Conservation (phyloP, 2,797 vertebrate genomes). For the Tarsius wallacei region DNA sequence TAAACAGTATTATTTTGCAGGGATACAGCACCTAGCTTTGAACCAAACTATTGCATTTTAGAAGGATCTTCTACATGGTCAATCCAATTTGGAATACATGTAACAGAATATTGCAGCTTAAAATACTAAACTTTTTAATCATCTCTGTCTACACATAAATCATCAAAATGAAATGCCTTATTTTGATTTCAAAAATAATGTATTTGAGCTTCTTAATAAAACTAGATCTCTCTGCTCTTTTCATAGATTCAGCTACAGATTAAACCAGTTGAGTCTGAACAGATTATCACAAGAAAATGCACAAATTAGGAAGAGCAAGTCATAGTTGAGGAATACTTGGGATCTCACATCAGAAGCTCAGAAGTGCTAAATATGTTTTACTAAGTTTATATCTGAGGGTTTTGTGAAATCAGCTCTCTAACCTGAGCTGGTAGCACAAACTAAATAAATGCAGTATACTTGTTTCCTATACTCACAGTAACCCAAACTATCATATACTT, state of each 20-base stretch:
- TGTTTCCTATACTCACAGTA: not conserved
- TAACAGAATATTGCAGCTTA: conserved; percentile 59
- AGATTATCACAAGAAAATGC: conserved; percentile 17
- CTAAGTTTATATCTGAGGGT: conserved; percentile 43
- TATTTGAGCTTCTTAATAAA: conserved; percentile 38
- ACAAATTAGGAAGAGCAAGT: conserved; percentile 49
- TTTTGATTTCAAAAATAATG: conserved; percentile 26
- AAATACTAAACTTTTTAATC: conserved; percentile 60
- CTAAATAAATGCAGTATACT: conserved; percentile 9
- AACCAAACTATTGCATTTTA: conserved; percentile 53
- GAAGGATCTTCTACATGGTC: conserved; percentile 4
- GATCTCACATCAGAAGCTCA: conserved; percentile 29
- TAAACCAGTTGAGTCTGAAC: conserved; percentile 52
- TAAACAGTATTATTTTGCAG: conserved; percentile 64
- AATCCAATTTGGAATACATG: conserved; percentile 36
- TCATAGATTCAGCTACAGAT: conserved; percentile 47
- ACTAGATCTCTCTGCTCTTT: conserved; percentile 8
- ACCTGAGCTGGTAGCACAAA: conserved; percentile 17
- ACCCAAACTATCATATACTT: not conserved
- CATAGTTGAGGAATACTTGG: not conserved
- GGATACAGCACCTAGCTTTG: conserved; percentile 50
- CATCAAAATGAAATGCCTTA: conserved; percentile 49
- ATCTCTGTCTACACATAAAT: conserved; percentile 20
- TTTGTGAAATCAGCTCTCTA: conserved; percentile 55
- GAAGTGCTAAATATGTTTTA: conserved; percentile 49